Conservation (phyloP, 2,888 invertebrate genomes). For the Lasioglossum calceatum region DNA sequence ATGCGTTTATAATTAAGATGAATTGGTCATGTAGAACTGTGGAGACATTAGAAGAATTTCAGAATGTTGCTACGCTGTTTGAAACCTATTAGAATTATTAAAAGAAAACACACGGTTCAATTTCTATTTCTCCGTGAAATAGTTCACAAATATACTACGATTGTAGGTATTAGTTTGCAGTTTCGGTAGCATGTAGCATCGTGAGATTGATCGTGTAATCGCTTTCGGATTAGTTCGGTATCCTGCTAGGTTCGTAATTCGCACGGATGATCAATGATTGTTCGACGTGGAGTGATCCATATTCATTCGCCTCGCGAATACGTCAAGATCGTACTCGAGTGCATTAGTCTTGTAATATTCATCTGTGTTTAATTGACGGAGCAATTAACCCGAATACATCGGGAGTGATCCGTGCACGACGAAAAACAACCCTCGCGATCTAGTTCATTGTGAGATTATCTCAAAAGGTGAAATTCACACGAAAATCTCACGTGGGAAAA, state of each 20-base stretch:
- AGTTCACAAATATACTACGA: neutral
- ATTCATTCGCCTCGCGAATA: conserved; percentile 17
- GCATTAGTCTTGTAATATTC: neutral
- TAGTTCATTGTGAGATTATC: neutral
- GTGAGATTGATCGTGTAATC: neutral
- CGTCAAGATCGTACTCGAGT: neutral
- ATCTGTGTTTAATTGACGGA: conserved; percentile 28
- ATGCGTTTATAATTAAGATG: neutral
- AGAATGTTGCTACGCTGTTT: neutral
- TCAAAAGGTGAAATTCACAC: neutral
- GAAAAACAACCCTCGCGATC: neutral
- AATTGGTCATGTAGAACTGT: too few relatives aligned
- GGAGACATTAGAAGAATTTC: neutral
- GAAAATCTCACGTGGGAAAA: neutral
- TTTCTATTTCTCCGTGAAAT: neutral
- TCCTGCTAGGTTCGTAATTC: neutral
- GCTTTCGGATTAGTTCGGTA: conserved; percentile 10
- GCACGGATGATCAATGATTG: conserved; percentile 21
- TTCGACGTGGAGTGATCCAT: conserved; percentile 15
- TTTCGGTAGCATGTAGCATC: neutral
- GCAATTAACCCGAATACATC: conserved; percentile 32
- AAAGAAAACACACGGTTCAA: neutral
- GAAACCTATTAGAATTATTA: too few relatives aligned
- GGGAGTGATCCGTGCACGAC: neutral
- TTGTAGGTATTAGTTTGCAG: neutral